These are phyloP conservation scores for Phenganax stokvisi DNA, from an alignment of 92 coral and sea anemone genomes.

Conservation along the genomic window DNA sequence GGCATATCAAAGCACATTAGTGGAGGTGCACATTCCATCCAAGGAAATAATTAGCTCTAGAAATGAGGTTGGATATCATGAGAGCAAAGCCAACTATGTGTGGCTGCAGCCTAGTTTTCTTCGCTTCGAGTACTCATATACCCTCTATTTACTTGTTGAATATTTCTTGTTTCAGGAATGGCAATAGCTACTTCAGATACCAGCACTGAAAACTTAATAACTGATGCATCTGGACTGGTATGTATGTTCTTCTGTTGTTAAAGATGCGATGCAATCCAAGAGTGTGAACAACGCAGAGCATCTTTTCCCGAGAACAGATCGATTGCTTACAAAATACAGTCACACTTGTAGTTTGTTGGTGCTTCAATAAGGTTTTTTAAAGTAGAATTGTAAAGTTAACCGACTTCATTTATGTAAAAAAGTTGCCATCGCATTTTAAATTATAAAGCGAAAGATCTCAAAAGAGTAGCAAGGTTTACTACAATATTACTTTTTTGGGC, in stretches of 20 bases:
- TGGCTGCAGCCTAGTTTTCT: neutral
- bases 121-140: neutral
- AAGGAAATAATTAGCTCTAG: too few relatives aligned
- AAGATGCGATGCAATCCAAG: neutral
- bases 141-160: neutral
- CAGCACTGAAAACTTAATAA: slow-evolving; percentile 15
- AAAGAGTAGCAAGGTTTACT: too few relatives aligned
- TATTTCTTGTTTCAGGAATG: slow-evolving; percentile 8
- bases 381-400: too few relatives aligned
- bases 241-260: neutral
- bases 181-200: slow-evolving; percentile 23
- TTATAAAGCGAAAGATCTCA: too few relatives aligned
- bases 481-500: too few relatives aligned
- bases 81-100: neutral
- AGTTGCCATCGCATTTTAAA: too few relatives aligned
- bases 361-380: neutral
- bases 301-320: neutral
- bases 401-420: too few relatives aligned
- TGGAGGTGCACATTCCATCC: too few relatives aligned
- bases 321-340: too few relatives aligned
- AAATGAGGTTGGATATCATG: too few relatives aligned
- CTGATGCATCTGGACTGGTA: slow-evolving; percentile 32
- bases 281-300: neutral
- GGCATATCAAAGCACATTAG: too few relatives aligned
- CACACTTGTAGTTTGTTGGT: too few relatives aligned